phyloP scores from a whole-genome alignment of 2,888 invertebrate species.

The Hirudinaria manillensis region DNA sequence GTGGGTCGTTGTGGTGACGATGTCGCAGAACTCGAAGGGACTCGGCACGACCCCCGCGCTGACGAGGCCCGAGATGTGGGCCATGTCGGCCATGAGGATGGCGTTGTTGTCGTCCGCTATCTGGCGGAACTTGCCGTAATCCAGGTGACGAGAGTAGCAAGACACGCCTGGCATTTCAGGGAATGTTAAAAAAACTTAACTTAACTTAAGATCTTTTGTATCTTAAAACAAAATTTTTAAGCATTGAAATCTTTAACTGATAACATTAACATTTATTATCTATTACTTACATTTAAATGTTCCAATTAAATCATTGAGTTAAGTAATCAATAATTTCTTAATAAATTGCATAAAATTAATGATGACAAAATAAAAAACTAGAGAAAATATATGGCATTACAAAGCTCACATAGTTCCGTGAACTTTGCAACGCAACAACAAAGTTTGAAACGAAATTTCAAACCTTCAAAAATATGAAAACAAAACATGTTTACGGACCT shows the following conservation, averaged over 20 bases:
- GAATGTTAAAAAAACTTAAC: conserved; percentile 2
- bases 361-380: too few species aligned
- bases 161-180: conserved; percentile 47
- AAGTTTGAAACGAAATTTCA: neutral
- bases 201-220: neutral
- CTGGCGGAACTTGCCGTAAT: conserved; percentile 58
- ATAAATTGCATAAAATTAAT: too few species aligned
- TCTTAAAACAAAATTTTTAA: too few species aligned
- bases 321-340: too few species aligned
- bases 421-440: neutral
- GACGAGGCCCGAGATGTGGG: conserved; percentile 59
- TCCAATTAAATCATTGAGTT: too few species aligned
- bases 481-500: conserved; percentile 54
- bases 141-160: conserved; percentile 58
- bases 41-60: conserved; percentile 81
- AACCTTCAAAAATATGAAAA: neutral
- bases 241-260: neutral
- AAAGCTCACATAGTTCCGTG: too few species aligned
- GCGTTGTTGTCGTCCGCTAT: conserved; percentile 51
- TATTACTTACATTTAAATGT: too few species aligned
- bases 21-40: conserved; percentile 82
- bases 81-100: conserved; percentile 52
- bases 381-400: too few species aligned
- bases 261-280: neutral
- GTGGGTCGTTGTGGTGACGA: conserved; percentile 91